Evolutionary conservation across 1,140 invertebrate species (phyloP).

Genomic region (Solen grandis): DNA sequence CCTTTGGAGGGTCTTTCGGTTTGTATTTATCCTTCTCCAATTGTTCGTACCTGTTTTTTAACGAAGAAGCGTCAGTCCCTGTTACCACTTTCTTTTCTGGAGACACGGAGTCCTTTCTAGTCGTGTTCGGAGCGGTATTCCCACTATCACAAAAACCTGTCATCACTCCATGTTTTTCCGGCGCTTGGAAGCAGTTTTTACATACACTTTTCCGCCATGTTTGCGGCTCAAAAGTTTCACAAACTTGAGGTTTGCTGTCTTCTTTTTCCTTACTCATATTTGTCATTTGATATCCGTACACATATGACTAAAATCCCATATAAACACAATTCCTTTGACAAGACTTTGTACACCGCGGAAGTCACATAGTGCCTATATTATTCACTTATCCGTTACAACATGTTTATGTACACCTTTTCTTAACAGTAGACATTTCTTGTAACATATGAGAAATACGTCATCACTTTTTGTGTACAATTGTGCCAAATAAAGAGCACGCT

Average conservation of each 20-base stretch:
- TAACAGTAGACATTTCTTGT: conserved; percentile 45
- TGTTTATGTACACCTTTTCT: conserved; percentile 24
- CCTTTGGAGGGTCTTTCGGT: conserved; percentile 20
- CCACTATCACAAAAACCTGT: conserved; percentile 2
- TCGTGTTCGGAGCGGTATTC: neutral
- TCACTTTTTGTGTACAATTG: conserved; percentile 54
- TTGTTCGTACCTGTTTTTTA: conserved; percentile 57
- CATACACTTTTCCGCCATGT: conserved; percentile 78
- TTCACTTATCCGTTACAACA: conserved; percentile 25
- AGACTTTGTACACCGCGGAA: conserved; percentile 11
- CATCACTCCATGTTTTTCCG: conserved; percentile 65
- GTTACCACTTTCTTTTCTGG: neutral
- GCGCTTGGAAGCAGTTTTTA: conserved; percentile 78
- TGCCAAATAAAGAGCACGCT: conserved; percentile 45
- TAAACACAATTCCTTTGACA: conserved; percentile 13
- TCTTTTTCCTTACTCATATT: conserved; percentile 56
- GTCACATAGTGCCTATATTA: conserved; percentile 24
- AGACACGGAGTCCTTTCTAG: neutral
- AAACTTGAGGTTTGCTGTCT: conserved; percentile 66
- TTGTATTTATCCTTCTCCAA: conserved; percentile 42
- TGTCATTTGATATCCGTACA: neutral
- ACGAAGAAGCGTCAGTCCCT: conserved; percentile 15
- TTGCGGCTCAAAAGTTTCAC: conserved; percentile 78
- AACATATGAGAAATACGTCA: conserved; percentile 60
- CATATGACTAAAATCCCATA: conserved; percentile 1